These are phyloP conservation scores for Leptosomus discolor DNA, from an alignment of 2,113 vertebrate species.

Conservation along the genomic window DNA sequence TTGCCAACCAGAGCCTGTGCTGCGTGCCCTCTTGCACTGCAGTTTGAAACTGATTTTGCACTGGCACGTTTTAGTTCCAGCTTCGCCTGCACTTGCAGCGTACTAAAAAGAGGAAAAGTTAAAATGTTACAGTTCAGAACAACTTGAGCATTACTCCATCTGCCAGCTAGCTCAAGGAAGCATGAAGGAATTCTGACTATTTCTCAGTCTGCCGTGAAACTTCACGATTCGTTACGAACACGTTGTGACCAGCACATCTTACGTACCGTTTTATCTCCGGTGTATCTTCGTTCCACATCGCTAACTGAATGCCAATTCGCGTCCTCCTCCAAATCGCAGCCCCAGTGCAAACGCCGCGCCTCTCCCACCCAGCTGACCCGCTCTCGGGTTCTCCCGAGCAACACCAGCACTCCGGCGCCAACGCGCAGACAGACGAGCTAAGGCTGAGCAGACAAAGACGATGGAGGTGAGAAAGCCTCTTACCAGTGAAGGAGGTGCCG, in stretches of 20 bases:
- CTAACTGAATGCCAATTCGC: background rate
- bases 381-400: background rate
- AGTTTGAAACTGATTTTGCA: background rate
- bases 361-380: background rate
- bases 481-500: background rate
- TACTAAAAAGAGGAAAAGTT: background rate
- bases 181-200: background rate
- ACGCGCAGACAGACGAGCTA: background rate
- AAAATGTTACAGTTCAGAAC: background rate
- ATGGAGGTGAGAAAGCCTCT: slow-evolving; percentile 16
- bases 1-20: background rate
- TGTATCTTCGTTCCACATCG: background rate
- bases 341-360: background rate
- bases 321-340: background rate
- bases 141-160: background rate
- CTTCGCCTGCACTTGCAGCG: background rate
- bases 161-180: background rate
- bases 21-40: background rate
- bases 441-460: background rate
- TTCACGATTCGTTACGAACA: background rate
- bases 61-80: rapidly evolving
- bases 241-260: background rate
- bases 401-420: background rate
- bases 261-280: rapidly evolving
- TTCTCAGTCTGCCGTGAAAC: background rate